Evolutionary conservation across 2,888 invertebrate genomes (phyloP).

Genomic region (Stenolophus ochropezus): DNA sequence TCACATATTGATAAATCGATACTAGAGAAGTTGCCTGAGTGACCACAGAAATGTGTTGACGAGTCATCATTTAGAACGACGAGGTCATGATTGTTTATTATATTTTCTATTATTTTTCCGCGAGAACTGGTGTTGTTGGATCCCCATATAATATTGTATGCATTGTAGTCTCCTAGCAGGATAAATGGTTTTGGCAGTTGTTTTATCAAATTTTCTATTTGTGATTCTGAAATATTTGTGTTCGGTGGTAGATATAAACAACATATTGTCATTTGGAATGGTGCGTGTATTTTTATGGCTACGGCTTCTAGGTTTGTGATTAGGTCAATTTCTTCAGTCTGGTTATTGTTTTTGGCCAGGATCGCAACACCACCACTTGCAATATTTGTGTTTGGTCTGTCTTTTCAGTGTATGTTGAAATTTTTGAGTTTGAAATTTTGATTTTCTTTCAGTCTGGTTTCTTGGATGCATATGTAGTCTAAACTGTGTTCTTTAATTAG

Average conservation of each 20-base stretch:
- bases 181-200: background rate
- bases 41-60: background rate
- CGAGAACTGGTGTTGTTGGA: background rate
- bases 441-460: background rate
- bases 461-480: background rate
- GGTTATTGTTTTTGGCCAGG: background rate
- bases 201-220: background rate
- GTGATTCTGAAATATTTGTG: background rate
- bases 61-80: background rate
- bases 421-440: background rate
- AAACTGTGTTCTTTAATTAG: background rate
- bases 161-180: background rate
- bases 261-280: background rate
- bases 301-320: background rate
- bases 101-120: conserved; percentile 30
- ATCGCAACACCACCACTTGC: background rate
- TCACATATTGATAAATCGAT: conserved; percentile 28
- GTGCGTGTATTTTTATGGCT: background rate
- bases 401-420: background rate
- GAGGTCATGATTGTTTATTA: background rate
- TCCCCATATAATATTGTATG: background rate
- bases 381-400: background rate
- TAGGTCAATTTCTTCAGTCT: background rate
- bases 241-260: background rate
- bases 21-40: background rate